Base-by-base conservation (phyloP, 2,888 invertebrate species). In the Cancer borealis region DNA sequence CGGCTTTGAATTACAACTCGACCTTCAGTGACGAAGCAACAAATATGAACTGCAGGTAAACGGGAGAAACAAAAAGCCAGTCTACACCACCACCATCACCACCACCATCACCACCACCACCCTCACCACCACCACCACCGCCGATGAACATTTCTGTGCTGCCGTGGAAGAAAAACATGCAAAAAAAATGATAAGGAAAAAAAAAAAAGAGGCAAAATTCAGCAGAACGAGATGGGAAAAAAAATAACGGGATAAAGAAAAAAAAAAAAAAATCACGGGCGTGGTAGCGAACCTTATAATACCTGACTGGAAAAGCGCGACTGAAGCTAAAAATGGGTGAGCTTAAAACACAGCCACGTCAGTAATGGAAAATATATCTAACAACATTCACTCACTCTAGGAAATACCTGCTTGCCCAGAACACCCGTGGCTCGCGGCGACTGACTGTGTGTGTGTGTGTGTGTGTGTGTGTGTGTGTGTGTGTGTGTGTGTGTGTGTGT, bases 401-500 rank as follows among this genome's bases (percentile, higher is more conserved):
- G 30, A 84, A 84, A 84, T 12, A 39, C 39, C 39, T 84, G 84
- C 12, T 84, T 84, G 84, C 39, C 84, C 14, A 14, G 39, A 84
- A 84, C 84, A 84, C 17, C 30, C 84, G 84, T 84, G 84, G 84
- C 84, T 84, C 14, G 39, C 14, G 84, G 84, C 39, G 84, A 17
- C 39, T 66, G n/a, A 66, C 66, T 66, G 17, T 4, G 0, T 79
- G 26, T 79, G 79, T 26, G n/a, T 84, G 84, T 39, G 84, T 39
- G 84, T 39, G 84, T 84, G 84, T 84, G 84, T 84, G 84, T 84
- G 84, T 84, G 84, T 84, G 84, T 84, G 84, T 84, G 39, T 84
- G 84, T 84, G 84, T 84, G 84, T 84, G 84, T 84, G 84, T 84
- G 79, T 84, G 79, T 84, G 79, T 79, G 79, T 79, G 73, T 79